Evolutionary conservation across 2,888 invertebrate genomes (phyloP).

Genomic region (Timema podura): DNA sequence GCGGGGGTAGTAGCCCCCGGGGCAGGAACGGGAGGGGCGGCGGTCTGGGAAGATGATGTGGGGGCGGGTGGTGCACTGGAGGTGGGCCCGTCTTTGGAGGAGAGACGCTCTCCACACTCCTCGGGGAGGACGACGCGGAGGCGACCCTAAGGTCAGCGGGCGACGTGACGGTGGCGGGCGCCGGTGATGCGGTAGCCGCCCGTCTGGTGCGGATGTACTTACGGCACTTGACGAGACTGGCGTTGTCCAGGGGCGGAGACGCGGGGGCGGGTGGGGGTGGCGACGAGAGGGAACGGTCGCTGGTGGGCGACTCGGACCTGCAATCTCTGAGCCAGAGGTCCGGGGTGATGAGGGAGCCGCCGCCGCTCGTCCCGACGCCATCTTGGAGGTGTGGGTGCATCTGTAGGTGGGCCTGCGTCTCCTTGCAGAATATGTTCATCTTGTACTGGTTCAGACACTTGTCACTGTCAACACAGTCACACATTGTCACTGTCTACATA

Average conservation of each 20-base stretch:
- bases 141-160: slow-evolving; percentile 26
- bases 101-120: slow-evolving; percentile 36
- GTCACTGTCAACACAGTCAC: slow-evolving; percentile 60
- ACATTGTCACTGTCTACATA: neutral
- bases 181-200: slow-evolving; percentile 37
- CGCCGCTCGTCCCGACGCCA: slow-evolving; percentile 30
- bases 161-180: slow-evolving; percentile 53
- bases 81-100: slow-evolving; percentile 46
- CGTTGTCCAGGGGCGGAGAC: slow-evolving; percentile 42
- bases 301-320: slow-evolving; percentile 58
- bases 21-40: slow-evolving; percentile 48
- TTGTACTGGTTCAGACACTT: slow-evolving; percentile 94
- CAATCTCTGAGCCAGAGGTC: slow-evolving; percentile 87
- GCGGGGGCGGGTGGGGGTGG: slow-evolving; percentile 33
- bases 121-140: slow-evolving; percentile 30
- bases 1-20: slow-evolving; percentile 45
- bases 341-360: slow-evolving; percentile 64
- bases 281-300: slow-evolving; percentile 35
- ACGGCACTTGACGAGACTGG: slow-evolving; percentile 42
- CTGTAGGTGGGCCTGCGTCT: slow-evolving; percentile 87
- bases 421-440: slow-evolving; percentile 94
- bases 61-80: slow-evolving; percentile 40
- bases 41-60: slow-evolving; percentile 47
- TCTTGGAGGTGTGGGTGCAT: slow-evolving; percentile 66
- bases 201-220: slow-evolving; percentile 5